Evolutionary conservation across 2,113 vertebrate genomes (phyloP), one percentile per base, ranked within the genome.

Genomic region (Prinia subflava): DNA sequence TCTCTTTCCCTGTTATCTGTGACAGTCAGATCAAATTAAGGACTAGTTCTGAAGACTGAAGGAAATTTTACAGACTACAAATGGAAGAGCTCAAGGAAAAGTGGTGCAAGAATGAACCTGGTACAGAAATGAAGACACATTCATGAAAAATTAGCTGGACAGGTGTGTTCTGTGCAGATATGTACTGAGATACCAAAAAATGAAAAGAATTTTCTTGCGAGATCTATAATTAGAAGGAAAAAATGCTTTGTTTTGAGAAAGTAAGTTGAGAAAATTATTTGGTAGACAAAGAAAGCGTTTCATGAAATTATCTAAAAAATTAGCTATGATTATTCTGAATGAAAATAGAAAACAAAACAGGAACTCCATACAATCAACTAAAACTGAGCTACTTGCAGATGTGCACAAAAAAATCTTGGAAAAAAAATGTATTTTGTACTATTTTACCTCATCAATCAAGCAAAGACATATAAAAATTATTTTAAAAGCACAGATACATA

Each of bases 171-270:
- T 71, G 17, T 25, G 8, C 11, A 33, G 30, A 17, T 10, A 42
- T 5, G 2, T 18, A 33, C 3, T 24, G 8, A 80, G 25, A 64
- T 7, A 44, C 1, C 2, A 69, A 52, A 28, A 81, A 50, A 37
- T 6, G 3, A 53, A 59, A 71, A 47, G 0, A 3, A 16, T 12
- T 59, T 56, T n/a, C 44, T 5, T 0, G 2, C 4, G 8, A 41
- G 8, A 63, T 55, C 9, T 71, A 19, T 35, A 78, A n/a, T 14
- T 5, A 1, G 35, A 90, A 85, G 18, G 16, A 57, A 50, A 2
- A 8, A 78, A 53, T 57, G 9, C n/a, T 33, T 18, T 0, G 0
- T 42, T 53, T 41, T 1, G 15, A 75, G 63, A 46, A 13, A 55
- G 14, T 25, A 77, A 64, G 7, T 31, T 6, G 74, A 62, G 28